Evolutionary conservation across 2,888 invertebrate genomes (phyloP).

Genomic region (Spodoptera exigua): DNA sequence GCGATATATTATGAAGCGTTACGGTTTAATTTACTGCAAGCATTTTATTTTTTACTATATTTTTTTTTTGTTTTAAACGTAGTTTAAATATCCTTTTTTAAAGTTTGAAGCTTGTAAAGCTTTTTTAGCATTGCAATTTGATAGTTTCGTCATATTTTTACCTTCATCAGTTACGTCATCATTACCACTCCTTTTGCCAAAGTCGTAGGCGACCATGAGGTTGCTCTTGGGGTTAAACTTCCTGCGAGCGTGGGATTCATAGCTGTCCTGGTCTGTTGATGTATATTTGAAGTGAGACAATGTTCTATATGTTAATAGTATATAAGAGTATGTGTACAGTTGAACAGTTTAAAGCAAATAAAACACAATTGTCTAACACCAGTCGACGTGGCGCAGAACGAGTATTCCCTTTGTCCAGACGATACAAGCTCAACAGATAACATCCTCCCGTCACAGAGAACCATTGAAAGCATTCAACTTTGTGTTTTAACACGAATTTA

Average conservation of each 20-base stretch:
- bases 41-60: conserved; percentile 26
- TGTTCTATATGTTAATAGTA: conserved; percentile 21
- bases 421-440: conserved; percentile 22
- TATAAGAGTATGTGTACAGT: conserved; percentile 9
- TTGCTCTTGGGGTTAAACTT: conserved; percentile 77
- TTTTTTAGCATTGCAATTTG: conserved; percentile 25
- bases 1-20: conserved; percentile 46
- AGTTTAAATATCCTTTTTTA: conserved; percentile 1
- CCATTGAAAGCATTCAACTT: conserved; percentile 36
- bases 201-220: conserved; percentile 77
- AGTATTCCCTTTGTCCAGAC: conserved; percentile 12
- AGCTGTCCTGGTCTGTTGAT: conserved; percentile 63
- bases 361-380: conserved; percentile 41
- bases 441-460: conserved; percentile 24
- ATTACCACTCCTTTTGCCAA: conserved; percentile 81
- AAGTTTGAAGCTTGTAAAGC: conserved; percentile 41
- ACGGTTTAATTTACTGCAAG: conserved; percentile 49
- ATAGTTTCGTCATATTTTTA: conserved; percentile 62
- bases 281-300: conserved; percentile 39
- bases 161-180: conserved; percentile 78
- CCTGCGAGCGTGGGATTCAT: conserved; percentile 65
- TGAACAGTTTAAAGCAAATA: conserved; percentile 22
- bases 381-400: conserved; percentile 51
- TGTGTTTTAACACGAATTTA: conserved; percentile 13
- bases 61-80: conserved; percentile 1